Evolutionary conservation across 2,113 vertebrate genomes (phyloP).

Genomic region (Copsychus sechellarum): DNA sequence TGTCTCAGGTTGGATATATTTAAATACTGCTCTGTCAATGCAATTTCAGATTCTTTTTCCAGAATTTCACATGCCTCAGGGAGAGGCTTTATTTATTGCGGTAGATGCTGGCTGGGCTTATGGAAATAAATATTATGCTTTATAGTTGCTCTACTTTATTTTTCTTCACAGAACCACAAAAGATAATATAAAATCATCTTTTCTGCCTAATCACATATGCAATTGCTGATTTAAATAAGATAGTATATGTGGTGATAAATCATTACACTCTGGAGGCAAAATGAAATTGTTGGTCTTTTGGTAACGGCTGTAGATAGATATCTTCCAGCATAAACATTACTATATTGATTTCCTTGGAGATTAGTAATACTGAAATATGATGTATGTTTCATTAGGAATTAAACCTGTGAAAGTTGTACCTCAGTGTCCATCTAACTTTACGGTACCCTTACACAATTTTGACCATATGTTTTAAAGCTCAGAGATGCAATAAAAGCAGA

Average conservation of each 20-base stretch:
- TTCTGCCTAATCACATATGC: background rate
- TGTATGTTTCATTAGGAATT: background rate
- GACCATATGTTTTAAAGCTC: background rate
- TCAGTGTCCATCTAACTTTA: background rate
- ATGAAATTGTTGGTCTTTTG: background rate
- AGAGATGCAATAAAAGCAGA: background rate
- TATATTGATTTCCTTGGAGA: background rate
- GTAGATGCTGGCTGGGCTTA: background rate
- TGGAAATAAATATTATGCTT: background rate
- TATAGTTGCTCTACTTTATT: background rate
- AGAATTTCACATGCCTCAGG: background rate
- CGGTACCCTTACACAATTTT: background rate
- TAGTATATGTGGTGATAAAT: background rate
- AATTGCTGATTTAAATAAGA: background rate
- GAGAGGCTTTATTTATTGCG: background rate
- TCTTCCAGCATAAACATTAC: background rate
- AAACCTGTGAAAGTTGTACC: background rate
- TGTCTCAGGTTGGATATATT: conserved; percentile 86
- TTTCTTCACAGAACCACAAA: background rate
- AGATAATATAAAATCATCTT: background rate
- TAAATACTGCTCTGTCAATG: background rate
- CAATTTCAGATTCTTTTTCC: background rate
- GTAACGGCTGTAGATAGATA: background rate
- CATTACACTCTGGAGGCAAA: background rate
- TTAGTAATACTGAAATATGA: background rate